A percentile compares a stretch with the other conserved stretches of the same genome.
These are phyloP conservation scores for Etheostoma cragini DNA, from an alignment of 2,113 vertebrate genomes.

Conservation along the genomic window DNA sequence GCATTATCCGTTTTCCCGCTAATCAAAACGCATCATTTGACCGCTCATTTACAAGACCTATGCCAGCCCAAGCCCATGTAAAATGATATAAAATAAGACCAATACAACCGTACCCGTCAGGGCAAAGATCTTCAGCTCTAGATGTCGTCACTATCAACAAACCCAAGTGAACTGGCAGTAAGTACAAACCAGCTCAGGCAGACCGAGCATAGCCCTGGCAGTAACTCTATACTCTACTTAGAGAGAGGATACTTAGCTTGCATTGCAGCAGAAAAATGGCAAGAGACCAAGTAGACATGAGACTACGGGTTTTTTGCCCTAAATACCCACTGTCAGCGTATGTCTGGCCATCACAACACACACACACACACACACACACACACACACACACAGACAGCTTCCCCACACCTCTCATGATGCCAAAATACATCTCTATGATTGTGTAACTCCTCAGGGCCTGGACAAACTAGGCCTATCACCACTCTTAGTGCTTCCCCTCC, in stretches of 20 bases:
- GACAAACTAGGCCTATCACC: conserved; percentile 55
- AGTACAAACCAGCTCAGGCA: background rate
- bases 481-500: background rate
- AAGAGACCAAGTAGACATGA: conserved; percentile 24
- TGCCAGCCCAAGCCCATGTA: too few species aligned
- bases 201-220: background rate
- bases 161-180: background rate
- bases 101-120: too few species aligned
- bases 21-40: too few species aligned
- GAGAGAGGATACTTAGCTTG: conserved; percentile 13
- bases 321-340: conserved; percentile 38
- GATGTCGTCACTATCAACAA: background rate
- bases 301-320: conserved; percentile 16
- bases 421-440: conserved; percentile 67
- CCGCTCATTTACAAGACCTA: too few species aligned
- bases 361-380: conserved; percentile 7
- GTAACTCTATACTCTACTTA: background rate
- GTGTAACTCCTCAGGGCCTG: conserved; percentile 61
- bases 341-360: conserved; percentile 26
- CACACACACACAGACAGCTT: conserved; percentile 26
- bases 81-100: too few species aligned
- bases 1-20: too few species aligned
- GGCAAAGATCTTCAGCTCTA: too few species aligned
- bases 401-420: conserved; percentile 28
- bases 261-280: conserved; percentile 28